Conservation (phyloP, 1,140 invertebrate species). For the Sycophila sp. region DNA sequence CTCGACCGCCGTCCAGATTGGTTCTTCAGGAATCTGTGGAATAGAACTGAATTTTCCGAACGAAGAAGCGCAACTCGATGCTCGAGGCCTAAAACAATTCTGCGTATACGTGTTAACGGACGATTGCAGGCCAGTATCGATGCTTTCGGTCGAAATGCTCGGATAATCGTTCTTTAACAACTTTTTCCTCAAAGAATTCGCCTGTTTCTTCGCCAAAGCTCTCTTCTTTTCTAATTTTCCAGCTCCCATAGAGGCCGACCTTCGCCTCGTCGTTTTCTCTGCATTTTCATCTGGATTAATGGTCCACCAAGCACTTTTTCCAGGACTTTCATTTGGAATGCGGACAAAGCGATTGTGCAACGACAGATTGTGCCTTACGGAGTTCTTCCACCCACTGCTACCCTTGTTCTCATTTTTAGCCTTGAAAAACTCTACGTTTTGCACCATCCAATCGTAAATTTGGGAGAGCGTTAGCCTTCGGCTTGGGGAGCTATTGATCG, state of each 20-base stretch:
- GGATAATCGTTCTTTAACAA: neutral
- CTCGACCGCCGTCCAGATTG: neutral
- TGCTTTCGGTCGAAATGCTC: neutral
- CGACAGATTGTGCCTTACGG: slow-evolving; percentile 69
- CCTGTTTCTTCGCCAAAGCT: neutral
- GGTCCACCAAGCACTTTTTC: slow-evolving; percentile 21
- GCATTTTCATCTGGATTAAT: neutral
- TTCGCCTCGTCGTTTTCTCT: neutral
- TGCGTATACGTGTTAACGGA: too few relatives aligned
- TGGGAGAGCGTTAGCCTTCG: slow-evolving; percentile 94
- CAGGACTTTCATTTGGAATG: neutral
- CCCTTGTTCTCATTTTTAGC: slow-evolving; percentile 99
- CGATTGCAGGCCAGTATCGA: neutral
- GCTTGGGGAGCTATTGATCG: slow-evolving; percentile 94
- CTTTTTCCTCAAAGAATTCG: neutral
- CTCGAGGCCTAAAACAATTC: neutral
- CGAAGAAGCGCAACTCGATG: neutral
- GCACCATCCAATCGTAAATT: slow-evolving; percentile 99
- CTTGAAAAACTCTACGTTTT: slow-evolving; percentile 99
- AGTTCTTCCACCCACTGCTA: slow-evolving; percentile 97
- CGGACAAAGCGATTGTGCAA: slow-evolving; percentile 7
- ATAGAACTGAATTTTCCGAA: neutral
- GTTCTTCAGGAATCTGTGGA: neutral
- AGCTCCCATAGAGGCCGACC: neutral
- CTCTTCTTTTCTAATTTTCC: neutral